These are phyloP conservation scores for Griposia aprilina DNA, from an alignment of 2,888 invertebrate genomes.

Conservation along the genomic window DNA sequence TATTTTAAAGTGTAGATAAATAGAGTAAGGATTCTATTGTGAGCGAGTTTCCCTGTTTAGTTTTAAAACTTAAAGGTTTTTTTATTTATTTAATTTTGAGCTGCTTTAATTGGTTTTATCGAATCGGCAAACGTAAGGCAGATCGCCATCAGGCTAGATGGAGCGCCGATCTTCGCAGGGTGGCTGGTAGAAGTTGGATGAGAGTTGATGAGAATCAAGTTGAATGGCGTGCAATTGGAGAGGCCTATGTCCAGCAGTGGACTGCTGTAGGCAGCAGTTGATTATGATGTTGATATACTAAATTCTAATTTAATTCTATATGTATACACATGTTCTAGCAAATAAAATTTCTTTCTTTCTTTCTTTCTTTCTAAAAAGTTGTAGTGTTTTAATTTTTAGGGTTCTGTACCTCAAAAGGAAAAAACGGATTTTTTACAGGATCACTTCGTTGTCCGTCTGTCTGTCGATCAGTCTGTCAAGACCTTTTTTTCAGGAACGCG, in stretches of 20 bases:
- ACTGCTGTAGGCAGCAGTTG: not conserved
- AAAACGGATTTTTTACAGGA: too few species aligned
- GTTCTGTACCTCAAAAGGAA: too few species aligned
- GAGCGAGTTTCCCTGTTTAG: conserved; percentile 6
- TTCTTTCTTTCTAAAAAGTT: too few species aligned
- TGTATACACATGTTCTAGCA: too few species aligned
- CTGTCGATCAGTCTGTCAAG: too few species aligned
- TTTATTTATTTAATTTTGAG: not conserved
- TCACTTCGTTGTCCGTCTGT: too few species aligned
- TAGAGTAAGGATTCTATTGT: conserved; percentile 26
- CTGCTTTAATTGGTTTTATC: not conserved
- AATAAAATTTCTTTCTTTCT: too few species aligned
- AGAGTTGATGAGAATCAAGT: not conserved
- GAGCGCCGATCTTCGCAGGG: not conserved
- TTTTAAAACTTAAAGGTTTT: not conserved
- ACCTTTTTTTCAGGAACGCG: too few species aligned
- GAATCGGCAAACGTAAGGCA: not conserved
- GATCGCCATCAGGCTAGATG: too few species aligned
- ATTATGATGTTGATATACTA: too few species aligned
- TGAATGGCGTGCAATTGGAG: not conserved
- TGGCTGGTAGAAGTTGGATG: not conserved
- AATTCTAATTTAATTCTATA: too few species aligned
- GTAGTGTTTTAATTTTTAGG: too few species aligned
- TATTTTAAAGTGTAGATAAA: conserved; percentile 57
- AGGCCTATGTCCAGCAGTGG: not conserved